A percentile compares a stretch with the other conserved stretches of the same genome.
phyloP scores from a whole-genome alignment of 2,888 invertebrate genomes.

The Baccha elongata region DNA sequence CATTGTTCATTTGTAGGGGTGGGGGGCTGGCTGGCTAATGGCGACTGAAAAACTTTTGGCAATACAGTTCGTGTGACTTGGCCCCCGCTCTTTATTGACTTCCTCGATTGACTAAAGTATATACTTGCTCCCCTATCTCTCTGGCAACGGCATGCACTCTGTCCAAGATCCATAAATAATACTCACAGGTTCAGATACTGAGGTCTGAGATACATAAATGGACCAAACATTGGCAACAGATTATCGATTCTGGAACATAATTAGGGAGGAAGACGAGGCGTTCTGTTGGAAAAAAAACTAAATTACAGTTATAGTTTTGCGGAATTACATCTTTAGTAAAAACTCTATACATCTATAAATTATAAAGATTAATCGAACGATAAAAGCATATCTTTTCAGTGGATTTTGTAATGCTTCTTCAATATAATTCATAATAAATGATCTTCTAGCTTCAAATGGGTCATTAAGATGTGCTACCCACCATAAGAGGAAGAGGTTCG shows the following conservation, averaged over 20 bases:
- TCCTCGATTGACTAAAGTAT: conserved; percentile 20
- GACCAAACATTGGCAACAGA: conserved; percentile 68
- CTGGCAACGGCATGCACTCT: conserved; percentile 18
- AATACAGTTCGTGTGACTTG: conserved; percentile 33
- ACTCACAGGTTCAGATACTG: conserved; percentile 25
- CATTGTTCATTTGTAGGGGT: conserved; percentile 43
- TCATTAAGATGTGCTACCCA: conserved; percentile 60
- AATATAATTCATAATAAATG: conserved; percentile 73
- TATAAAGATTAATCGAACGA: conserved; percentile 72
- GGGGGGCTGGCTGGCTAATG: conserved; percentile 44
- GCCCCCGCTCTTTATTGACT: conserved; percentile 27
- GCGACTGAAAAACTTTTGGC: conserved; percentile 62
- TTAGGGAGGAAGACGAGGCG: conserved; percentile 71
- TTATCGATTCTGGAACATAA: conserved; percentile 71
- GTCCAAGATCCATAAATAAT: conserved; percentile 64
- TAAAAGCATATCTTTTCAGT: conserved; percentile 63
- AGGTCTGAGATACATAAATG: conserved; percentile 59
- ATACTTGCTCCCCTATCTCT: conserved; percentile 14
- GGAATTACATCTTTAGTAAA: conserved; percentile 41
- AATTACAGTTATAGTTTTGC: too few relatives aligned
- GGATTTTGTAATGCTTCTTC: conserved; percentile 60
- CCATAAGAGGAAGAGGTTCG: too few relatives aligned
- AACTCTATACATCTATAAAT: conserved; percentile 74
- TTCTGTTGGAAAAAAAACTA: conserved; percentile 60
- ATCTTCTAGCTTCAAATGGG: conserved; percentile 66